Percentiles rank a stretch among this genome's conserved stretches.
Evolutionary conservation across 1,140 invertebrate species (phyloP).

Genomic region (Ips nitidus): DNA sequence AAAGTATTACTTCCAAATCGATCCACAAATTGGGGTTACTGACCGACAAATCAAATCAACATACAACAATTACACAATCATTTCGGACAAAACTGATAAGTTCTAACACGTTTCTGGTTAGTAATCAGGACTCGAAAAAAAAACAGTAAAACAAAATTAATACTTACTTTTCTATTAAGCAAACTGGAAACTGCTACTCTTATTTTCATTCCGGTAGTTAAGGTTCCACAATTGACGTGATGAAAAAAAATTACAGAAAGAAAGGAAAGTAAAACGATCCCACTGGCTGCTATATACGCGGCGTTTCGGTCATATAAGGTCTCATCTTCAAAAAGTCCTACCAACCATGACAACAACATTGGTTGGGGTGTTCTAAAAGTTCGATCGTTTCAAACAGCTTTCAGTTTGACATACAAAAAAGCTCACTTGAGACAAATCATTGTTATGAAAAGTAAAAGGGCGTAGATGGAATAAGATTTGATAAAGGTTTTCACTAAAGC

Average conservation of each 20-base stretch:
- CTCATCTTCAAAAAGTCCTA: constrained; percentile 29
- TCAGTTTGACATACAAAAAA: no score
- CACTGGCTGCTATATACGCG: constrained; percentile 35
- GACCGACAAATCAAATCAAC: no score
- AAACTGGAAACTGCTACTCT: constrained; percentile 61
- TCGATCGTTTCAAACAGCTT: not conserved
- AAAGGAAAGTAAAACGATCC: constrained; percentile 38
- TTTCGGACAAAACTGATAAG: no score
- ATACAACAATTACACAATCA: no score
- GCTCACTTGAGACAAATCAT: constrained; percentile 54
- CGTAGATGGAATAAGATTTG: constrained; percentile 52
- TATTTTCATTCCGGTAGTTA: constrained; percentile 61
- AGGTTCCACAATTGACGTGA: constrained; percentile 52
- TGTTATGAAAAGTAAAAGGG: constrained; percentile 50
- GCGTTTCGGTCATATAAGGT: constrained; percentile 16
- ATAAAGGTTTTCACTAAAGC: constrained; percentile 53
- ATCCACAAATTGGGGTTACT: no score
- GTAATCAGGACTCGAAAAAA: no score
- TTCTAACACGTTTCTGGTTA: no score
- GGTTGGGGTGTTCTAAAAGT: constrained; percentile 53
- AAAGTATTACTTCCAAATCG: no score
- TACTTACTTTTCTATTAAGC: constrained; percentile 64
- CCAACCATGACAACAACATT: constrained; percentile 53
- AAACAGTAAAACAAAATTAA: no score
- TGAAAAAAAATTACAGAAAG: constrained; percentile 37